phyloP scores from a whole-genome alignment of 2,797 vertebrate species.

The Acrocephalus scirpaceus region DNA sequence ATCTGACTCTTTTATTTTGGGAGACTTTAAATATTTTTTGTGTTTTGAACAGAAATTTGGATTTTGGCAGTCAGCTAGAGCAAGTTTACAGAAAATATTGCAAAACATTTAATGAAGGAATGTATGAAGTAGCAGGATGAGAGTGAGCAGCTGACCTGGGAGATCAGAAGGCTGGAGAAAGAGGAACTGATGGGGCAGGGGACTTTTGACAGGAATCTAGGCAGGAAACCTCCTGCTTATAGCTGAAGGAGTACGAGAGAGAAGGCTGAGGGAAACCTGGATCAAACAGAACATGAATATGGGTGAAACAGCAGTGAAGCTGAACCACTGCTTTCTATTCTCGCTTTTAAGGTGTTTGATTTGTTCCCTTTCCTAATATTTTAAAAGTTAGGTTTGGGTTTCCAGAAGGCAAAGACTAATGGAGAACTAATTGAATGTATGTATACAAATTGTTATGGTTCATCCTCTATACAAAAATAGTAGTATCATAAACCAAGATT shows the following conservation, averaged over 20 bases:
- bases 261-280: background rate
- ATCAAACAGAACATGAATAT: background rate
- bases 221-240: background rate
- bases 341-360: background rate
- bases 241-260: background rate
- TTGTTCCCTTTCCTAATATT: background rate
- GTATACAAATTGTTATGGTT: background rate
- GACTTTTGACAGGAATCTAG: background rate
- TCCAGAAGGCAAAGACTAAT: background rate
- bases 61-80: background rate
- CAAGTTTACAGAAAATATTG: background rate
- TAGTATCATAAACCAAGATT: background rate
- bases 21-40: background rate
- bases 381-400: background rate
- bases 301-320: background rate
- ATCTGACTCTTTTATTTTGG: background rate
- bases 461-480: background rate
- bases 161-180: background rate
- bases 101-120: background rate
- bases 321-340: background rate
- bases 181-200: background rate
- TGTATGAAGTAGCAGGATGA: background rate
- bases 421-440: background rate
- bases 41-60: background rate
- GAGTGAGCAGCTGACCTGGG: background rate